These are phyloP conservation scores for Aix galericulata DNA, from an alignment of 2,113 vertebrate genomes.

Conservation along the genomic window DNA sequence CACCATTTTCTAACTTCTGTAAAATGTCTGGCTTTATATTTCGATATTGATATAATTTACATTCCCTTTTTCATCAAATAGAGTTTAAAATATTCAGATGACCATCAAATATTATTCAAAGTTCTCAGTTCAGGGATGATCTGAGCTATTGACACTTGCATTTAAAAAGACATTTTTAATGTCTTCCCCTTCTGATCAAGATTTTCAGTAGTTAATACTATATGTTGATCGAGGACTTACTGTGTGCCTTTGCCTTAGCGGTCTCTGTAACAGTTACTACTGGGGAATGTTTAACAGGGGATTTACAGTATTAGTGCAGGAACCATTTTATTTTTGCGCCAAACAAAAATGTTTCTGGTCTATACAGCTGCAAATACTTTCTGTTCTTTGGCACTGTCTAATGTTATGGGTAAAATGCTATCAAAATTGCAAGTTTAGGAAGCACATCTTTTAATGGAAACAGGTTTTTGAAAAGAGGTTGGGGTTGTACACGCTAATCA, in stretches of 20 bases:
- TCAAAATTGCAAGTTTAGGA: neutral
- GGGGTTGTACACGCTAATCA: accelerated
- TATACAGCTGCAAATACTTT: neutral
- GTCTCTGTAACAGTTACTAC: neutral
- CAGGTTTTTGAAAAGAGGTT: neutral
- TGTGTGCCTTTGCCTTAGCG: neutral
- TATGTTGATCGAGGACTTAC: neutral
- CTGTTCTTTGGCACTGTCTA: neutral
- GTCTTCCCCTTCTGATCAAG: neutral
- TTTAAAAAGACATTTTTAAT: neutral
- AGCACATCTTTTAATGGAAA: too few relatives aligned
- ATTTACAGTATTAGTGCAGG: neutral
- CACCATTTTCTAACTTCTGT: neutral
- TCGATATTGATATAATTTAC: neutral
- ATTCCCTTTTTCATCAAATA: neutral
- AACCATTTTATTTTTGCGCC: neutral
- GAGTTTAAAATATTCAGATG: neutral
- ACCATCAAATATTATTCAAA: neutral
- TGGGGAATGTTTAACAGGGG: neutral
- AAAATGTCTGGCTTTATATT: neutral
- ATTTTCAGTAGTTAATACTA: neutral
- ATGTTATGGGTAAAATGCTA: neutral
- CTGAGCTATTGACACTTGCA: neutral
- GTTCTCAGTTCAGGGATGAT: neutral
- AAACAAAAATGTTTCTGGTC: neutral